A percentile compares a stretch with the other conserved stretches of the same genome.
Evolutionary conservation across 2,888 invertebrate genomes (phyloP).

Genomic region (Xanthia togata): DNA sequence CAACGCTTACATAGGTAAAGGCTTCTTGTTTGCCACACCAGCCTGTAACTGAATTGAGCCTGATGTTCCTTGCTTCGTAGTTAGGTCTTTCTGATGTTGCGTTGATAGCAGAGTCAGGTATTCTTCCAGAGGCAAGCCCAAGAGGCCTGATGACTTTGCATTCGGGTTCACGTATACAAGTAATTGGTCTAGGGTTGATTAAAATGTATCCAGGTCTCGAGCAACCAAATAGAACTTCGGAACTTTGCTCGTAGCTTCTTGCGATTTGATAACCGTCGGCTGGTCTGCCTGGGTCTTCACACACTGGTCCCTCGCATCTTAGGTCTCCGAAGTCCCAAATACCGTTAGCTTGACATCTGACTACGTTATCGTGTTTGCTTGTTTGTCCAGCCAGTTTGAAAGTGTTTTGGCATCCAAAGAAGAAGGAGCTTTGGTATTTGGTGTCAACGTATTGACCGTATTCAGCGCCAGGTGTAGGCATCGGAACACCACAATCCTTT

Average conservation of each 20-base stretch:
- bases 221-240: slow-evolving; percentile 97
- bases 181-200: slow-evolving; percentile 97
- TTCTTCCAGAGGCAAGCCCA: slow-evolving; percentile 97
- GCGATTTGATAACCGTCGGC: slow-evolving; percentile 97
- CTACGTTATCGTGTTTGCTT: slow-evolving; percentile 97
- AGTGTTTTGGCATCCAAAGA: slow-evolving; percentile 98
- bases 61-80: slow-evolving; percentile 96
- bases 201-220: slow-evolving; percentile 97
- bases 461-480: slow-evolving; percentile 97
- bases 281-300: slow-evolving; percentile 98
- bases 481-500: slow-evolving; percentile 97
- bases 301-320: slow-evolving; percentile 98
- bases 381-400: slow-evolving; percentile 98
- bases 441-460: slow-evolving; percentile 97
- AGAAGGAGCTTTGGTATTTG: slow-evolving; percentile 97
- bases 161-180: slow-evolving; percentile 97
- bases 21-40: slow-evolving; percentile 99
- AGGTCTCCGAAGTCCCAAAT: slow-evolving; percentile 99
- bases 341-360: slow-evolving; percentile 97
- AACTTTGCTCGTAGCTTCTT: slow-evolving; percentile 96
- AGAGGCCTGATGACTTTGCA: slow-evolving; percentile 97
- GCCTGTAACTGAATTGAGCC: slow-evolving; percentile 97
- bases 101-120: slow-evolving; percentile 98
- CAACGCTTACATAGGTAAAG: slow-evolving; percentile 98
- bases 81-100: slow-evolving; percentile 98